A percentile compares a stretch with the other conserved stretches of the same genome.
Evolutionary conservation across 2,113 vertebrate species (phyloP).

Genomic region (Equus przewalskii): DNA sequence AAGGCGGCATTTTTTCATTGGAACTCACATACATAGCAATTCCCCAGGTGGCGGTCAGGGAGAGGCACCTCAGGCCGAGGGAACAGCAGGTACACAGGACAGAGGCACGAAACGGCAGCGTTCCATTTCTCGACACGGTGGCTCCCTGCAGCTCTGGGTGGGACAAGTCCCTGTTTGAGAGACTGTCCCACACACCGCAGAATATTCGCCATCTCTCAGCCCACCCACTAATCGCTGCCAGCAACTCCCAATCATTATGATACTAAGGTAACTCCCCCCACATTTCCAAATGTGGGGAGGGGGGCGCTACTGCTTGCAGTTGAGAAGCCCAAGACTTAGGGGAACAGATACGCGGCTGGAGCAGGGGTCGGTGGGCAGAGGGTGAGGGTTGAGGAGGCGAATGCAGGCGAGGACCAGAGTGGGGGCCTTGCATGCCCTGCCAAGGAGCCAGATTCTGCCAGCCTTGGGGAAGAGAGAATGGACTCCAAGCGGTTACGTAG

Average conservation of each 20-base stretch:
- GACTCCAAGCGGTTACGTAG: neutral
- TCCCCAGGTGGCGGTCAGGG: neutral
- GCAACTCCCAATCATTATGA: neutral
- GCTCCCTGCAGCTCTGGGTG: neutral
- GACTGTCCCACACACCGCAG: neutral
- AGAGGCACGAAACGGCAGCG: neutral
- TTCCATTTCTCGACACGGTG: neutral
- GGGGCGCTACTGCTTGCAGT: neutral
- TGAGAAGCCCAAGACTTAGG: neutral
- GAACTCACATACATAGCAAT: neutral
- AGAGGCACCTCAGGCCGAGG: neutral
- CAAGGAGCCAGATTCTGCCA: neutral
- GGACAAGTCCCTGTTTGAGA: neutral
- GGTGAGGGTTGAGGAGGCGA: neutral
- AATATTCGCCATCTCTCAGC: neutral
- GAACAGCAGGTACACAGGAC: neutral
- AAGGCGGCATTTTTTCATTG: neutral
- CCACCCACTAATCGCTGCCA: neutral
- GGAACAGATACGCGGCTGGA: neutral
- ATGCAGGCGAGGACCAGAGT: neutral
- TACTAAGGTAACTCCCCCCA: neutral
- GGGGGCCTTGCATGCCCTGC: neutral
- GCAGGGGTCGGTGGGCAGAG: accelerated
- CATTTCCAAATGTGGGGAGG: neutral
- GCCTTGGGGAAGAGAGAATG: neutral